Base-by-base conservation (phyloP, 2,888 invertebrate species). In the Microplitis deprimator region DNA sequence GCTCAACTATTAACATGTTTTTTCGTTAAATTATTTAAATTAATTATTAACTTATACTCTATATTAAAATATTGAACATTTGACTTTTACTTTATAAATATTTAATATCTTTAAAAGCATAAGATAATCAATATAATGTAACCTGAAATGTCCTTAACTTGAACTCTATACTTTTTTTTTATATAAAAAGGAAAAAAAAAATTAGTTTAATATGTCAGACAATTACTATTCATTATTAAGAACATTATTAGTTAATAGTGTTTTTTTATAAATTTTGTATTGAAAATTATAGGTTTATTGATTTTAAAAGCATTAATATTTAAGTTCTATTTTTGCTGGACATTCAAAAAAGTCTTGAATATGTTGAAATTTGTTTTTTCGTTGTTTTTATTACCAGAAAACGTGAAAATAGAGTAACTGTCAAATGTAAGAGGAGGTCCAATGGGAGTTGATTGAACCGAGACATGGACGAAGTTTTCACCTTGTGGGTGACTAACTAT, bases 391-490 rank as follows among this genome's bases (percentile, higher is more conserved):
- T 50, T 50, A 13, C 13, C 50, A 13, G 50, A 13, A 6, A 50
- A 13, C 50, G 50, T 50, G 50, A 10, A 50, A 13, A 65, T 65
- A 7, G 65, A 8, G 5, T 38, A 69, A 59, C 13, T 16, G 50
- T 17, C 69, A 69, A 69, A 65, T 6, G 6, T 29, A 38, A 41
- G 59, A 69, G 69, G 13, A 50, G 71, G 1, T 38, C 16, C 13
- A 38, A 39, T 61, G 38, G 39, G 38, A 38, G 16, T 29, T 65
- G 65, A 65, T 65, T 65, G 29, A 65, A 13, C 65, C 8, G 65
- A 65, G 65, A 29, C 65, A 74, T 40, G 65, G 68, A 71, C 61
- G 8, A 71, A 61, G 61, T 71, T 71, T 16, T 68, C 13, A 61
- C 39, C 61, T 71, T 38, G 71, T n/a, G 61, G 61, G n/a, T 59